A percentile compares a stretch with the other conserved stretches of the same genome.
Evolutionary conservation across 2,113 vertebrate genomes (phyloP).

Genomic region (Passer domesticus): DNA sequence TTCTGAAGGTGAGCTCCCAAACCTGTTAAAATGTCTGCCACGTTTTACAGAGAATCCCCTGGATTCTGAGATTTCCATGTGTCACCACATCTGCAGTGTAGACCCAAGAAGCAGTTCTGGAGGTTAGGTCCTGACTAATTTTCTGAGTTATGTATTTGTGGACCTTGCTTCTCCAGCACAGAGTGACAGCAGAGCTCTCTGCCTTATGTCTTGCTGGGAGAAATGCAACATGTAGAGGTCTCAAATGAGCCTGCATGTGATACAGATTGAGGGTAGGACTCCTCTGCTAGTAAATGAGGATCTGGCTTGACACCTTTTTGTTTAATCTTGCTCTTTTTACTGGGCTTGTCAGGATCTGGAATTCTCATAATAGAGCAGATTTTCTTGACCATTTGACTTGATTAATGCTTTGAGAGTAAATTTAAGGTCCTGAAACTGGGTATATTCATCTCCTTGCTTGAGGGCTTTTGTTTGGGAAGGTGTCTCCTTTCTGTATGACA

Average conservation of each 20-base stretch:
- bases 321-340: not conserved
- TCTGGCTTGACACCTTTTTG: not conserved
- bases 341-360: not conserved
- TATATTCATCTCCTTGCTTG: not conserved
- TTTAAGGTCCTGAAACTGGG: not conserved
- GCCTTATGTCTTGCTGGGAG: not conserved
- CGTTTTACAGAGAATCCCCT: not conserved
- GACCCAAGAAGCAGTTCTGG: not conserved
- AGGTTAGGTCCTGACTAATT: not conserved
- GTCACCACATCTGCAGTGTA: not conserved
- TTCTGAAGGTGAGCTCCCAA: not conserved
- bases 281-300: not conserved
- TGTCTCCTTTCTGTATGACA: not conserved
- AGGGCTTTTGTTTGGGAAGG: not conserved
- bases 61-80: not conserved
- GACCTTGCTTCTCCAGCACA: not conserved
- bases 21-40: not conserved
- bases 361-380: not conserved
- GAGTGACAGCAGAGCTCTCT: not conserved
- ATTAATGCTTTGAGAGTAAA: not conserved
- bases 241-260: not conserved
- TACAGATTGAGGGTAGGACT: not conserved
- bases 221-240: not conserved
- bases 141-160: not conserved
- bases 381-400: not conserved